phyloP scores from a whole-genome alignment of 2,797 vertebrate species.

The Microchirus variegatus region DNA sequence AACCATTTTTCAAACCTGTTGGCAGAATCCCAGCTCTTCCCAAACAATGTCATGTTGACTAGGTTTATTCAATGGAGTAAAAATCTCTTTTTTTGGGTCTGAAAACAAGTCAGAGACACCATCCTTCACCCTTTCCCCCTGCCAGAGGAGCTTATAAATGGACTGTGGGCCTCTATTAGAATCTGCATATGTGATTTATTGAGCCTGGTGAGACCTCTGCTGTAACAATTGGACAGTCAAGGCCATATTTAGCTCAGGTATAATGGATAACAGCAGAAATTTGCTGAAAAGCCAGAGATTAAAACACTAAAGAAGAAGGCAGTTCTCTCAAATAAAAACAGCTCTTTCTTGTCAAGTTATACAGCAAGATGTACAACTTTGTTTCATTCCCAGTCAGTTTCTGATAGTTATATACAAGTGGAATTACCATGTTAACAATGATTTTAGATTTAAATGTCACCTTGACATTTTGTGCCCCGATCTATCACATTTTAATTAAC shows the following conservation, averaged over 20 bases:
- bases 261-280: slow-evolving; percentile 60
- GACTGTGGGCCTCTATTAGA: slow-evolving; percentile 51
- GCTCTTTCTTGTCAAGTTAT: slow-evolving; percentile 15
- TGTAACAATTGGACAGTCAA: slow-evolving; percentile 68
- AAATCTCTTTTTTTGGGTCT: slow-evolving; percentile 29
- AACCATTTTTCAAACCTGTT: slow-evolving; percentile 36
- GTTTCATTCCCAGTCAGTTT: slow-evolving; percentile 12
- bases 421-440: slow-evolving; percentile 13
- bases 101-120: slow-evolving; percentile 16
- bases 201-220: slow-evolving; percentile 48
- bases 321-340: neutral
- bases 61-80: slow-evolving; percentile 31
- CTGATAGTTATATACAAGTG: slow-evolving; percentile 18
- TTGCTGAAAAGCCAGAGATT: slow-evolving; percentile 33
- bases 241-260: slow-evolving; percentile 61
- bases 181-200: slow-evolving; percentile 65
- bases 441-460: slow-evolving; percentile 37
- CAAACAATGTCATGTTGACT: slow-evolving; percentile 37
- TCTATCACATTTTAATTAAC: slow-evolving; percentile 49
- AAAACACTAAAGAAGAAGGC: slow-evolving; percentile 38
- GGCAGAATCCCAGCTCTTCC: slow-evolving; percentile 26
- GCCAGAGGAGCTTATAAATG: slow-evolving; percentile 57
- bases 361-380: slow-evolving; percentile 1
- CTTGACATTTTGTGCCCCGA: slow-evolving; percentile 45
- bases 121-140: neutral